Conservation (phyloP, 1,140 invertebrate genomes). For the Dreissena polymorpha region DNA sequence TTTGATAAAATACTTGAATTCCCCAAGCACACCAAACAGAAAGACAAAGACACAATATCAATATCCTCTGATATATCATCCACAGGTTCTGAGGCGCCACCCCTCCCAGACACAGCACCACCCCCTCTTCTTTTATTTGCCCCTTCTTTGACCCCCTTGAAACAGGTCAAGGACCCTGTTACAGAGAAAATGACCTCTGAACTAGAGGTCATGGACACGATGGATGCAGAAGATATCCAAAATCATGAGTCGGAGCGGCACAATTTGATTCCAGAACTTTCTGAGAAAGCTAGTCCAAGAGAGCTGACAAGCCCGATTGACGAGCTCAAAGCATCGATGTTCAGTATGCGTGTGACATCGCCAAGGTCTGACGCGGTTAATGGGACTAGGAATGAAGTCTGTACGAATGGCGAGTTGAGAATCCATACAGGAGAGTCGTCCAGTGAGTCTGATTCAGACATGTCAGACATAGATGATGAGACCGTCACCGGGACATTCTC, state of each 20-base stretch:
- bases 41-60: constrained; percentile 48
- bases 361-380: not conserved
- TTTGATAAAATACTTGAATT: constrained; percentile 47
- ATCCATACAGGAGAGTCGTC: constrained; percentile 14
- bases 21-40: constrained; percentile 13
- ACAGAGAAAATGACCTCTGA: not conserved
- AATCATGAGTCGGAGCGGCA: constrained; percentile 12
- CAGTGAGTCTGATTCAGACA: constrained; percentile 49
- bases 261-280: constrained; percentile 22
- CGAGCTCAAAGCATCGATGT: constrained; percentile 40
- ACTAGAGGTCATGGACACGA: not conserved
- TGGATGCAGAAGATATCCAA: not conserved
- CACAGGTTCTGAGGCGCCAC: constrained; percentile 58
- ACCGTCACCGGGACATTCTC: constrained; percentile 50
- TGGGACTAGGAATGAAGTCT: not conserved
- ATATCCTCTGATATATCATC: constrained; percentile 52
- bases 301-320: constrained; percentile 38
- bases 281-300: constrained; percentile 41
- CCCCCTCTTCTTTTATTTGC: constrained; percentile 52
- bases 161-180: not conserved
- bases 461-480: constrained; percentile 52
- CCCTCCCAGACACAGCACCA: constrained; percentile 60
- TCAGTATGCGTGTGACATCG: constrained; percentile 52
- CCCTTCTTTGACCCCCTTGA: not conserved
- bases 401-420: constrained; percentile 26